Evolutionary conservation across 2,113 vertebrate genomes (phyloP), one percentile per base, ranked within the genome.

Genomic region (Brienomyrus longianalis): DNA sequence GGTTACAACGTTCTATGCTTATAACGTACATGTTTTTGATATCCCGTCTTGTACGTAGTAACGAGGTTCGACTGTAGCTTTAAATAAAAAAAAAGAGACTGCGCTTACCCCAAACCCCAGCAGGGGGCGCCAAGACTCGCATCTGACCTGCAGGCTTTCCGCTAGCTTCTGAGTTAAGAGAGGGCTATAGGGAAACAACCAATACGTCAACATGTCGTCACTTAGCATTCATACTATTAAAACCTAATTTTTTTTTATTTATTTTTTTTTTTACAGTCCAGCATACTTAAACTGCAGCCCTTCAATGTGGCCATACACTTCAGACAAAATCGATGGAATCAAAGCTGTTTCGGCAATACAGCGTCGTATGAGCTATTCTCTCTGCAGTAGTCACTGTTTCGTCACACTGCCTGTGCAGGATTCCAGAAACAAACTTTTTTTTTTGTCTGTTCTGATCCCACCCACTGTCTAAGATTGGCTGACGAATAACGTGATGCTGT

Each of bases 91-190:
- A 5, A 31, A 31, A 11, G 50, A 80, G n/a, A 59, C 70, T 52
- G 5, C 89, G 27, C 97, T 89, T 96, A 99, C 98, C 98, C 98
- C 98, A 99, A 90, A 99, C 98, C 97, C 98, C 98, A 94, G 98
- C 97, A 93, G 97, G 98, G 91, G 98, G 97, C 90, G 98, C 97
- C 93, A 98, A 95, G 92, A 98, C 96, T 95, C 98, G 98, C 93
- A 95, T 96, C 95, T 95, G 97, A 94, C 95, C 97, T 92, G 94
- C 97, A 91, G 97, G 96, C 96, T 98, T 99, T 96, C 98, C 97
- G 95, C 95, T 96, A 96, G 97, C 97, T 97, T 99, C 98, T 94
- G 98, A 97, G 96, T 99, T 99, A 95, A 99, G 96, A 94, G 98
- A 99, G 93, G 98, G 98, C 98, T 99, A 92, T 93, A 91, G 87